Conservation (phyloP, 2,113 vertebrate species). For the Jacana jacana region DNA sequence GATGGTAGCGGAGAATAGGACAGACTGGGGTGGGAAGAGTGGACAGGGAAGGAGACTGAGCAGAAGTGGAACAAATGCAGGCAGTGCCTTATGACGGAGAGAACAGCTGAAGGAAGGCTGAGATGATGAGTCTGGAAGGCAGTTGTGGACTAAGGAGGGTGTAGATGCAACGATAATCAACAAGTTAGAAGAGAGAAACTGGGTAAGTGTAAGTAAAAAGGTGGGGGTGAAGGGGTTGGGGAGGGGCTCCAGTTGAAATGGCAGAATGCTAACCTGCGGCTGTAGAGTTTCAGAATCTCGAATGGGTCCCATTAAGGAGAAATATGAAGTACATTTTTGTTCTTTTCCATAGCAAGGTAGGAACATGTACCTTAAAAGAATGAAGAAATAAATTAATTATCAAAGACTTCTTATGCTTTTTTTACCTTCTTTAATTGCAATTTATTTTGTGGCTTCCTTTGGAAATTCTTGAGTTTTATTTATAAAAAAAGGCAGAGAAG, state of each 20-base stretch:
- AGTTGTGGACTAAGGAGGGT: neutral
- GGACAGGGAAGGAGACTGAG: neutral
- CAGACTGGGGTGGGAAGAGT: neutral
- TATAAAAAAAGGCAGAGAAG: neutral
- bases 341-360: neutral
- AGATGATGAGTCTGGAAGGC: neutral
- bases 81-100: neutral
- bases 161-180: neutral
- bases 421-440: neutral
- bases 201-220: neutral
- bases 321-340: neutral
- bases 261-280: neutral
- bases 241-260: neutral
- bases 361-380: neutral
- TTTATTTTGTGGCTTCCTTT: neutral
- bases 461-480: neutral
- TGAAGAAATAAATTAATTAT: neutral
- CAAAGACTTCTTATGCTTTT: neutral
- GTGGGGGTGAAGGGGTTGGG: too few species aligned
- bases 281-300: neutral
- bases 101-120: neutral
- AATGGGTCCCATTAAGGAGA: neutral
- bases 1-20: neutral
- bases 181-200: neutral
- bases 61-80: neutral